Base-by-base conservation (phyloP, 2,113 vertebrate genomes). In the Neodon shergylaensis region DNA sequence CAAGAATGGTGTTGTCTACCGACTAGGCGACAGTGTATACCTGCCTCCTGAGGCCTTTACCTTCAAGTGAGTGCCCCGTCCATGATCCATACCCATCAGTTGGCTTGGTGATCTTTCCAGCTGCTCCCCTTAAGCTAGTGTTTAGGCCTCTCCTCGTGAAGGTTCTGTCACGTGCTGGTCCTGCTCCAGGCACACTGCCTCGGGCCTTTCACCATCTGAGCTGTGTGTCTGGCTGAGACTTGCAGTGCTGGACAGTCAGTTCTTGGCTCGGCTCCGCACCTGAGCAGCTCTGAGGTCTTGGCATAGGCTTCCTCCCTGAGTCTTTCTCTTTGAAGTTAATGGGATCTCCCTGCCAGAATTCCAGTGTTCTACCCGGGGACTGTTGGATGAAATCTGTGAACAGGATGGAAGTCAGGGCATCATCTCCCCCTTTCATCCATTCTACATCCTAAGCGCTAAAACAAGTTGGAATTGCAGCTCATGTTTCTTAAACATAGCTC, bases 1-100 rank as follows among this genome's bases (percentile, higher is more conserved):
- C 94, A 99, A 99, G 97, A 99, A 99, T 0, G 99, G 99, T 0
- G 95, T 98, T 11, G 99, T 99, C 93, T 99, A 99, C 96, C 98
- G 98, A 2, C 98, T 99, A 9, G 99, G 99, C 1, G 99, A 99
- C 0, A 96, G 99, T 0, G 98, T 99, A 72, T 99, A 99, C 96
- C 97, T 99, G 79, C 98, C 98, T 0, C 99, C 99, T 0, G 99
- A 99, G 0, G 98, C 99, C 42, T 99, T 99, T 88, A 97, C 98
- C 16, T 99, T 99, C 97, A 99, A 99, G 99, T 99, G 95, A 97
- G 98, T 97, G 17, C 7, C 85, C 36, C 21, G 28, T 47, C 31
- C 21, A 24, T 47, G 5, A 12, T 11, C 63, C 61, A 13, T 1
- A 12, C 77, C 54, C 26, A 87, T 28, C 19, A 47, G 39, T 52